Percentiles rank a stretch among this genome's conserved stretches.
phyloP scores from a whole-genome alignment of 2,797 vertebrate species.

The Lacerta bilineata region DNA sequence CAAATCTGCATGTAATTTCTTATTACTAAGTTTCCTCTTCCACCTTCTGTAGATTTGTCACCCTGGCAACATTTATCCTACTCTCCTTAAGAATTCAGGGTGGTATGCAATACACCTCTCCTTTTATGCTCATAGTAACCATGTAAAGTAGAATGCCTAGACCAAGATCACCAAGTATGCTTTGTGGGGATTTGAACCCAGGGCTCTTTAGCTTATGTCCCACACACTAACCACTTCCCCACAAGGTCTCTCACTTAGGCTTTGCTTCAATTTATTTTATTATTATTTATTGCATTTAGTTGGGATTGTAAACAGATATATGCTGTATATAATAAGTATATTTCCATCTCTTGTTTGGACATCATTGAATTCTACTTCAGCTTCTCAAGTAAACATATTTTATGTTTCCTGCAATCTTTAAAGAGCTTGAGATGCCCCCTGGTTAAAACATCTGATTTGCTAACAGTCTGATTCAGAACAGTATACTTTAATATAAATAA shows the following conservation, averaged over 20 bases:
- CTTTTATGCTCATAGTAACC: too few species aligned
- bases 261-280: neutral
- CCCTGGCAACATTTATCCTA: too few species aligned
- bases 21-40: too few species aligned
- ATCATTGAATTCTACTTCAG: neutral
- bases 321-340: neutral
- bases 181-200: too few species aligned
- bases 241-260: neutral
- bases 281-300: too few species aligned
- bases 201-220: neutral
- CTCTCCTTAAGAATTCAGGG: too few species aligned
- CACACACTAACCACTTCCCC: neutral
- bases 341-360: neutral
- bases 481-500: constrained; percentile 1
- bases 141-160: neutral
- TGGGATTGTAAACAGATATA: too few species aligned
- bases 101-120: too few species aligned
- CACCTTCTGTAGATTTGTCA: too few species aligned
- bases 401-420: neutral
- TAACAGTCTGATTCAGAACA: neutral
- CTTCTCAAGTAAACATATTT: neutral
- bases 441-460: neutral
- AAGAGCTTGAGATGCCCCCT: neutral
- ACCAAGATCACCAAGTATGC: neutral
- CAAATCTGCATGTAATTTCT: too few species aligned